These are phyloP conservation scores for Ophioninae sp. DNA, from an alignment of 2,888 invertebrate genomes.

Conservation along the genomic window DNA sequence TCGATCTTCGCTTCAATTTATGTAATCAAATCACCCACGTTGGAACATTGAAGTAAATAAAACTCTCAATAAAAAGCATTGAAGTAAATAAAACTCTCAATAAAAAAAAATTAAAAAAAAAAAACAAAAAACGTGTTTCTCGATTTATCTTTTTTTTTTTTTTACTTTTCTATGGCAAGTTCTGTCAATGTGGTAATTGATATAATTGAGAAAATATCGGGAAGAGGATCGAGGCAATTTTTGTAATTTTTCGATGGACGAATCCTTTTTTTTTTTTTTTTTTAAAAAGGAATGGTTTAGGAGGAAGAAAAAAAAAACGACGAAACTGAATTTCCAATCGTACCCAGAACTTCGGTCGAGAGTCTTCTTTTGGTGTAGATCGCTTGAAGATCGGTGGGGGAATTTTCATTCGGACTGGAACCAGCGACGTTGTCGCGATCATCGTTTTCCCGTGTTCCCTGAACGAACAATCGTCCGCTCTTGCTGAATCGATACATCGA, in stretches of 20 bases:
- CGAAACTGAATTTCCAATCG: conserved; percentile 37
- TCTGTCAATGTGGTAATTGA: no score
- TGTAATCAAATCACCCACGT: conserved; percentile 10
- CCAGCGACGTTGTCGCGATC: conserved; percentile 82
- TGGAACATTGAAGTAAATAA: neutral
- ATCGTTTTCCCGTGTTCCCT: conserved; percentile 87
- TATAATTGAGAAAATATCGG: no score
- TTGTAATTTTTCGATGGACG: conserved; percentile 9
- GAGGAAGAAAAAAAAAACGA: neutral
- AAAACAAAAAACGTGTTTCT: no score
- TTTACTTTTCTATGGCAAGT: no score
- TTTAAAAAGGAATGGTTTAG: no score
- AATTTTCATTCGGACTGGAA: conserved; percentile 68
- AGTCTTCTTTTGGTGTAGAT: conserved; percentile 91
- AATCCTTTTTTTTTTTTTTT: no score
- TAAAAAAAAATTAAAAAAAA: no score
- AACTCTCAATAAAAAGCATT: no score
- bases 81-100: no score
- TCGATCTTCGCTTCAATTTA: conserved; percentile 54
- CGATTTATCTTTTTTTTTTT: no score
- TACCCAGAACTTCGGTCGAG: conserved; percentile 91
- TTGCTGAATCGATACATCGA: conserved; percentile 92
- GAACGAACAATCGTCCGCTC: conserved; percentile 89
- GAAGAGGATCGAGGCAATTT: neutral
- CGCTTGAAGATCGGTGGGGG: conserved; percentile 85